phyloP scores from a whole-genome alignment of 2,113 vertebrate genomes.

The Columbina picui region DNA sequence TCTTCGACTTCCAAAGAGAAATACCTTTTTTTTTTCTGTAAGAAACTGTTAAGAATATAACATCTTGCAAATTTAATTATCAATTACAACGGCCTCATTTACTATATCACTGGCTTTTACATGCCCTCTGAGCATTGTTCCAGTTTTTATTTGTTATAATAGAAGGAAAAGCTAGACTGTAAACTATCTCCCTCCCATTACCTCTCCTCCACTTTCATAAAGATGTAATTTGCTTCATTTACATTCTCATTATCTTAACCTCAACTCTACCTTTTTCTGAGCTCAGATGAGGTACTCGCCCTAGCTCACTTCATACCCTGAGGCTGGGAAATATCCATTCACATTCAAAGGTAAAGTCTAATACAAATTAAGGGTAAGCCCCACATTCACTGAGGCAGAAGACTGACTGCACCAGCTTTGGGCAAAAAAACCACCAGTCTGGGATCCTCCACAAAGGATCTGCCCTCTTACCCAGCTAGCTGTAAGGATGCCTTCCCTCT shows the following conservation, averaged over 20 bases:
- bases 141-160: not conserved
- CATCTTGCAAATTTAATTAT: not conserved
- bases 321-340: not conserved
- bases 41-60: not conserved
- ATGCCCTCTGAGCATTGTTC: not conserved
- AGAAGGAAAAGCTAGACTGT: too few species aligned
- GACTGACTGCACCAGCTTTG: not conserved
- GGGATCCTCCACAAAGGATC: not conserved
- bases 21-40: not conserved
- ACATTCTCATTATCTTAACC: not conserved
- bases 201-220: not conserved
- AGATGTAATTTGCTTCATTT: not conserved
- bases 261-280: not conserved
- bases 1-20: not conserved
- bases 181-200: not conserved
- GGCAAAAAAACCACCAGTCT: not conserved
- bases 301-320: not conserved
- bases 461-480: not conserved
- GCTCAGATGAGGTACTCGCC: not conserved
- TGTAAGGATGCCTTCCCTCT: not conserved
- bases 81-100: not conserved
- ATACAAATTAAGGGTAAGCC: not conserved
- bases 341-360: not conserved
- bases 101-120: not conserved
- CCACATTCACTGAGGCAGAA: not conserved